Evolutionary conservation across 2,113 vertebrate genomes (phyloP).

Genomic region (Platichthys stellatus): DNA sequence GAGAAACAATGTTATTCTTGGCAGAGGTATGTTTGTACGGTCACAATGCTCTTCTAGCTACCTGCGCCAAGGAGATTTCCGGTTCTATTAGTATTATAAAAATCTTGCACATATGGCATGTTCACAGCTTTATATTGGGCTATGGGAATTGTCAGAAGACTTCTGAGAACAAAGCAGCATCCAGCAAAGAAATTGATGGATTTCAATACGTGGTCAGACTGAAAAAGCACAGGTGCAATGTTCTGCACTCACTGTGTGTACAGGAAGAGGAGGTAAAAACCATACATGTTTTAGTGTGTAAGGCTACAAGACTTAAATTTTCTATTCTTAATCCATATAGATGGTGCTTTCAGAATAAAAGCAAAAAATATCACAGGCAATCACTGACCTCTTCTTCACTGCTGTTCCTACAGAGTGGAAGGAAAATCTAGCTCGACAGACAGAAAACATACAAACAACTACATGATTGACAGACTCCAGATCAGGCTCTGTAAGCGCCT

Average conservation of each 20-base stretch:
- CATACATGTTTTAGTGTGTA: not conserved
- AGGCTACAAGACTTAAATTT: not conserved
- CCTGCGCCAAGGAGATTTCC: no score
- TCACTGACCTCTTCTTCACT: not conserved
- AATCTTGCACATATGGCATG: not conserved
- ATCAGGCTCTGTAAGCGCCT: not conserved
- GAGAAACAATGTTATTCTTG: no score
- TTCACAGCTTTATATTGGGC: not conserved
- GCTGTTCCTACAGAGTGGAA: not conserved
- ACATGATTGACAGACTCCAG: not conserved
- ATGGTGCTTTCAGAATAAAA: not conserved
- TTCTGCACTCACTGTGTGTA: not conserved
- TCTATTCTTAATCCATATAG: not conserved
- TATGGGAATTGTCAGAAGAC: not conserved
- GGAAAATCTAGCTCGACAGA: not conserved
- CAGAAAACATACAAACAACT: slow-evolving; percentile 1
- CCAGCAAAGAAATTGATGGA: slow-evolving; percentile 10
- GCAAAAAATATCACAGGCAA: not conserved
- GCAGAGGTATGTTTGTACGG: no score
- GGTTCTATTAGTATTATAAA: no score
- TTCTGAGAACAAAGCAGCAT: slow-evolving; percentile 5
- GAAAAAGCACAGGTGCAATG: slow-evolving; percentile 1
- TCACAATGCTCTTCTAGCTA: no score
- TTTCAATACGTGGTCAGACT: slow-evolving; percentile 5
- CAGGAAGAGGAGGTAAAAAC: slow-evolving; percentile 18